Percentiles rank a stretch among this genome's conserved stretches.
These are phyloP conservation scores for Ormyrus pomaceus DNA, from an alignment of 2,888 invertebrate species.

Conservation along the genomic window DNA sequence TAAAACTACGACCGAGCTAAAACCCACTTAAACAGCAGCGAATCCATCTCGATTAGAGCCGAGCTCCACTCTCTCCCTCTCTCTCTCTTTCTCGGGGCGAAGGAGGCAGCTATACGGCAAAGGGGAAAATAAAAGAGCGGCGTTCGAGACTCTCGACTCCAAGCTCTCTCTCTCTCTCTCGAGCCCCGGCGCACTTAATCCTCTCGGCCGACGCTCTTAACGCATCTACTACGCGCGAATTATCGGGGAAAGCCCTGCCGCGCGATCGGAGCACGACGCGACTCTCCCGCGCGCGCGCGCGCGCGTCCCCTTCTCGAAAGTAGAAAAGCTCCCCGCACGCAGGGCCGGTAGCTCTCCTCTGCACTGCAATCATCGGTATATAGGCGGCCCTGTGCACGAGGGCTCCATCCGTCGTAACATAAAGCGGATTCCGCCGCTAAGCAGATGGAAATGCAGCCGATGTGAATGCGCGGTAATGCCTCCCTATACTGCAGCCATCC, in stretches of 20 bases:
- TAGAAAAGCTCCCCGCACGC: not conserved
- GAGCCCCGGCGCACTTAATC: slow-evolving; percentile 13
- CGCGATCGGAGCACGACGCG: no score
- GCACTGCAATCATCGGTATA: slow-evolving; percentile 53
- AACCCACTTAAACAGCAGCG: not conserved
- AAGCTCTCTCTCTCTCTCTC: not conserved
- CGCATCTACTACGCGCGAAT: slow-evolving; percentile 4
- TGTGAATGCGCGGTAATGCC: slow-evolving; percentile 64
- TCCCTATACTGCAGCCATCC: slow-evolving; percentile 1
- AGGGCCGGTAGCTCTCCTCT: not conserved
- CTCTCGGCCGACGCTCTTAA: slow-evolving; percentile 4
- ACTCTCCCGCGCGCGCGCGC: not conserved
- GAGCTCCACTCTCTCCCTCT: not conserved
- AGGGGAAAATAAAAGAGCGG: not conserved
- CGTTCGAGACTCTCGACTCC: not conserved
- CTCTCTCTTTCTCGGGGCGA: no score
- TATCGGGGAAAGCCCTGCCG: not conserved
- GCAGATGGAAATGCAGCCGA: slow-evolving; percentile 69
- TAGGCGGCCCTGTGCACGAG: slow-evolving; percentile 42
- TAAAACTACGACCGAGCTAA: not conserved
- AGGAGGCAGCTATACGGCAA: no score
- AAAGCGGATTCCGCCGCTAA: slow-evolving; percentile 72
- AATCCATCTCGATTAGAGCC: slow-evolving; percentile 18
- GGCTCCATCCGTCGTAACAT: slow-evolving; percentile 68
- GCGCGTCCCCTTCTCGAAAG: not conserved